Evolutionary conservation across 1,140 invertebrate species (phyloP).

Genomic region (Drosophila kikkawai): DNA sequence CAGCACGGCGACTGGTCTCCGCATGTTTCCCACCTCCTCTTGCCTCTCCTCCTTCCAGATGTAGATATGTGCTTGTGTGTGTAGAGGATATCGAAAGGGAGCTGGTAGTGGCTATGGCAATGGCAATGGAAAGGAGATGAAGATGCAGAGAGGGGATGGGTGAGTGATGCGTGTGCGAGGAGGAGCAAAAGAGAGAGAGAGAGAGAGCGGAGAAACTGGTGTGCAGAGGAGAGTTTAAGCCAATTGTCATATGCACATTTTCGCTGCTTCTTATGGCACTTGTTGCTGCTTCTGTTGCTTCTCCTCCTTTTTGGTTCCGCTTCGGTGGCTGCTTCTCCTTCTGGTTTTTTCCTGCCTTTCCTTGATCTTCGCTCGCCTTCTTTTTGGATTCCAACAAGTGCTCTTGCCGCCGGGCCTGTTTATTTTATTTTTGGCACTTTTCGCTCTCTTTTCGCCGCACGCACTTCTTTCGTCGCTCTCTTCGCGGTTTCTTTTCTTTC

Average conservation of each 20-base stretch:
- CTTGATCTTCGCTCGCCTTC: conserved; percentile 6
- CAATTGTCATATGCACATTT: conserved; percentile 69
- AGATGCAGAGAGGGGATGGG: background rate
- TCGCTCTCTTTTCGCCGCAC: conserved; percentile 37
- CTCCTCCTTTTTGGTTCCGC: conserved; percentile 12
- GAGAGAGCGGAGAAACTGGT: conserved; percentile 46
- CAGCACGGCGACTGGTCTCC: conserved; percentile 68
- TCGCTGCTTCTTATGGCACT: conserved; percentile 41
- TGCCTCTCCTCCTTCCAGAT: conserved; percentile 1
- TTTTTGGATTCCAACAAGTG: conserved; percentile 39
- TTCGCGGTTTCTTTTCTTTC: conserved; percentile 45
- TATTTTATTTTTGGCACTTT: conserved; percentile 47
- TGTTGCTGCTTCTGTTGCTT: conserved; percentile 28
- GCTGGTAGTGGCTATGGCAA: conserved; percentile 1
- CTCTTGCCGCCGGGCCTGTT: conserved; percentile 17
- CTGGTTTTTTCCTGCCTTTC: conserved; percentile 7
- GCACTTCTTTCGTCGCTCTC: conserved; percentile 45
- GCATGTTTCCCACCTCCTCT: conserved; percentile 66
- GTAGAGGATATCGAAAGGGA: conserved; percentile 1
- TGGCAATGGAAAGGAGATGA: background rate
- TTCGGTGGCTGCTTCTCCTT: conserved; percentile 7
- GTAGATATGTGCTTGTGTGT: background rate
- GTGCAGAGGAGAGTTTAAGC: conserved; percentile 23
- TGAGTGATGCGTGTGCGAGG: background rate
- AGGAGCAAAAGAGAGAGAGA: conserved; percentile 10